phyloP scores from a whole-genome alignment of 2,888 invertebrate genomes.

The Pteria penguin region DNA sequence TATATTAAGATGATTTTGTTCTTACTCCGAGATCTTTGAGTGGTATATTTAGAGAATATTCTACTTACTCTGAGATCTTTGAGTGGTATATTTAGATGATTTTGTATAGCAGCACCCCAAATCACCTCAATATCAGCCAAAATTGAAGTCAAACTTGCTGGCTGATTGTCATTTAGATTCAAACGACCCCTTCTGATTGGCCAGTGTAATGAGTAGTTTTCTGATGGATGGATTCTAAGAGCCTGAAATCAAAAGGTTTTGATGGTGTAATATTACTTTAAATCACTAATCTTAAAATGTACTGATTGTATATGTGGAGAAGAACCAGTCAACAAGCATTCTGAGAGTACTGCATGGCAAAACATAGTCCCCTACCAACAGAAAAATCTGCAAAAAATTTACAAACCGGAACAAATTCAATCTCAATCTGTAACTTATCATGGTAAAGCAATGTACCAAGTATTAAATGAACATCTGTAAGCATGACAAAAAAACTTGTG shows the following conservation, averaged over 20 bases:
- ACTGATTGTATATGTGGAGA: too few relatives aligned
- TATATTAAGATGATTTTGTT: constrained; percentile 88
- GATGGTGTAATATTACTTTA: too few relatives aligned
- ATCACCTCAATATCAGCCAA: constrained; percentile 92
- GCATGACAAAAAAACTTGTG: too few relatives aligned
- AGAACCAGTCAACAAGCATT: too few relatives aligned
- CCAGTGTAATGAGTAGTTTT: constrained; percentile 92
- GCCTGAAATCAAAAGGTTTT: constrained; percentile 81
- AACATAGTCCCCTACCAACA: too few relatives aligned
- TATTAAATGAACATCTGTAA: too few relatives aligned
- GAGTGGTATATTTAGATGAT: constrained; percentile 88
- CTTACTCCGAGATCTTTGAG: constrained; percentile 81
- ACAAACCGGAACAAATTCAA: too few relatives aligned
- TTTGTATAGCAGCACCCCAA: constrained; percentile 87
- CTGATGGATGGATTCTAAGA: constrained; percentile 80
- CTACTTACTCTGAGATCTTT: constrained; percentile 81
- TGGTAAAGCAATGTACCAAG: too few relatives aligned
- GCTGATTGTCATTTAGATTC: constrained; percentile 90
- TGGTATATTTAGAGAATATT: constrained; percentile 84
- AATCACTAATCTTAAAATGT: too few relatives aligned
- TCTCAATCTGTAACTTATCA: too few relatives aligned
- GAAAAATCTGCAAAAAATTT: too few relatives aligned
- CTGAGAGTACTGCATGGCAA: too few relatives aligned
- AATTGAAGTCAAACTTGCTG: constrained; percentile 91
- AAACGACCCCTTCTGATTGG: constrained; percentile 93